These are phyloP conservation scores for Dendrolimus houi DNA, from an alignment of 2,888 invertebrate genomes.

Conservation along the genomic window DNA sequence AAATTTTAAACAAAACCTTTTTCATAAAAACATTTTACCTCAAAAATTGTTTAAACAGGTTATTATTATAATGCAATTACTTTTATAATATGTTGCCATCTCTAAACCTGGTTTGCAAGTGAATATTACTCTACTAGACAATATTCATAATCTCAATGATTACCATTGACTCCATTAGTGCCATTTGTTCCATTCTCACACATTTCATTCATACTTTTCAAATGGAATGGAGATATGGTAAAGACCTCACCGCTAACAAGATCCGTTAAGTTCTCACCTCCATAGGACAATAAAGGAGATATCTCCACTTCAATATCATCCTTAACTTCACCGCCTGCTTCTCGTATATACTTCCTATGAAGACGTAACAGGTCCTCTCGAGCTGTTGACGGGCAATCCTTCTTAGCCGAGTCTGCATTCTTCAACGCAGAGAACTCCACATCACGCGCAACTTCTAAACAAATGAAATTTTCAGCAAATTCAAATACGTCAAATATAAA, in stretches of 20 bases:
- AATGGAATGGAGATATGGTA: conserved; percentile 78
- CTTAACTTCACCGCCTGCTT: conserved; percentile 86
- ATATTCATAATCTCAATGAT: conserved; percentile 27
- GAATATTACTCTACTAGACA: no score
- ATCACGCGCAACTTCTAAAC: conserved; percentile 93
- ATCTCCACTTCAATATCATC: conserved; percentile 88
- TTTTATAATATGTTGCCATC: no score
- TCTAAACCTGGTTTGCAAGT: no score
- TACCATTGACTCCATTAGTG: conserved; percentile 55
- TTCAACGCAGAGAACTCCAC: conserved; percentile 98
- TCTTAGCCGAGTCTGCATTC: conserved; percentile 90
- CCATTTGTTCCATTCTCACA: conserved; percentile 5
- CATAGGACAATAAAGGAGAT: conserved; percentile 92
- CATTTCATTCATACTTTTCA: conserved; percentile 61
- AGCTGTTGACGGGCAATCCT: conserved; percentile 94
- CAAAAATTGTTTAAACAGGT: no score
- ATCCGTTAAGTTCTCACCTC: conserved; percentile 88
- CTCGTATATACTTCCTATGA: conserved; percentile 86
- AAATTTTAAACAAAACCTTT: no score
- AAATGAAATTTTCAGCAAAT: conserved; percentile 92
- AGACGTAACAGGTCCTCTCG: conserved; percentile 84
- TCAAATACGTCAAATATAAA: conserved; percentile 99
- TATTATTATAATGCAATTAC: no score
- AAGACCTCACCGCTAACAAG: conserved; percentile 81
- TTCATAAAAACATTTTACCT: no score